Evolutionary conservation across 2,113 vertebrate species (phyloP).

Genomic region (Pelodiscus sinensis): DNA sequence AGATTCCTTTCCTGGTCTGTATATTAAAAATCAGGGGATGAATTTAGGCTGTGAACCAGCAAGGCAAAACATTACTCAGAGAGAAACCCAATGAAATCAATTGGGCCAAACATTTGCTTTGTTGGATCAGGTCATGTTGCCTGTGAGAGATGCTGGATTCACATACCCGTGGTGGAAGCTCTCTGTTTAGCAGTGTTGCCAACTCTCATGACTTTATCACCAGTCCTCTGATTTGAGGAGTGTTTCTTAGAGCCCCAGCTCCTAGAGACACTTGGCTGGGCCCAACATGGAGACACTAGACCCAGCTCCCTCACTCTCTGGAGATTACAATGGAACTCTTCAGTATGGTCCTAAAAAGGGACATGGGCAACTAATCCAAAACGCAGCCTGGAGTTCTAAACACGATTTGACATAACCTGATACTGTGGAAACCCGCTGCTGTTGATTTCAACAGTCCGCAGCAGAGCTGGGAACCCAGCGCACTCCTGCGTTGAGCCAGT

Average conservation of each 20-base stretch:
- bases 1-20: background rate
- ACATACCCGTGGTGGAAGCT: background rate
- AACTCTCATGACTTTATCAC: background rate
- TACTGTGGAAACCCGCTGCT: background rate
- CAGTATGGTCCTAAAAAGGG: background rate
- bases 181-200: background rate
- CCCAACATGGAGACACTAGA: background rate
- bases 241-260: background rate
- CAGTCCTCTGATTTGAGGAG: background rate
- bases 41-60: background rate
- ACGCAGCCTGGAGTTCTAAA: background rate
- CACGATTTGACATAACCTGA: background rate
- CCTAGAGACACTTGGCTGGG: background rate
- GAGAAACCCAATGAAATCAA: background rate
- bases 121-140: background rate
- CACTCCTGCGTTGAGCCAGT: background rate
- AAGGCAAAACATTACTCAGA: background rate
- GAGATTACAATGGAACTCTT: background rate
- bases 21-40: background rate
- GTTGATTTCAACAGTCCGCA: background rate
- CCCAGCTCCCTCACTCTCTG: background rate
- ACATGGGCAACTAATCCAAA: background rate
- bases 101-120: background rate
- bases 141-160: background rate
- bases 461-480: background rate